Conservation (phyloP, 2,797 vertebrate species). For the Mormyrus hasselquistii region DNA sequence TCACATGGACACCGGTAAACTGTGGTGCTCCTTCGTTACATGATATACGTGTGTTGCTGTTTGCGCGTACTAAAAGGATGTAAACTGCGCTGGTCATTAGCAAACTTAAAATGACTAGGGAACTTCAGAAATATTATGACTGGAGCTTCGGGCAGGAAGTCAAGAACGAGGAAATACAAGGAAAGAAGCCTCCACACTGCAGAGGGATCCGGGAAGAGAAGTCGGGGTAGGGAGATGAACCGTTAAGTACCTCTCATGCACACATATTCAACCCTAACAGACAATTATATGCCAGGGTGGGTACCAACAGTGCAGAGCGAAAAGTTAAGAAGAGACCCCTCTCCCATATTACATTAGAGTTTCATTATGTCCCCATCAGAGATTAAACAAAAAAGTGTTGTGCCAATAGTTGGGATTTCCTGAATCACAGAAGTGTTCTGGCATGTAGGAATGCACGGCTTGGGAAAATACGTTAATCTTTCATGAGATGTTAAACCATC, state of each 20-base stretch:
- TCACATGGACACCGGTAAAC: neutral
- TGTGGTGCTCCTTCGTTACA: neutral
- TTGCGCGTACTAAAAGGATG: neutral
- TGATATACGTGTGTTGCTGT: neutral
- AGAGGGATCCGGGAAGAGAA: neutral
- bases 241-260: neutral
- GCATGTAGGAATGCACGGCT: neutral
- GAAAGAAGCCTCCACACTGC: too few species aligned
- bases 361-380: neutral
- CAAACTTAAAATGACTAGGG: neutral
- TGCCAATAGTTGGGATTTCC: neutral
- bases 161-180: neutral
- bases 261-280: neutral
- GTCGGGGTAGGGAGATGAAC: neutral
- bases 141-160: neutral
- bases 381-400: neutral
- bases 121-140: neutral
- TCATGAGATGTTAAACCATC: neutral
- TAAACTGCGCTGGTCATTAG: neutral
- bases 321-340: neutral
- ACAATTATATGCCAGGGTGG: neutral
- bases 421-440: neutral
- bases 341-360: conserved; percentile 7
- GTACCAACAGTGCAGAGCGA: neutral
- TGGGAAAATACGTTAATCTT: neutral